Conservation (phyloP, 1,140 invertebrate genomes). For the Ctenoplectra terminalis region DNA sequence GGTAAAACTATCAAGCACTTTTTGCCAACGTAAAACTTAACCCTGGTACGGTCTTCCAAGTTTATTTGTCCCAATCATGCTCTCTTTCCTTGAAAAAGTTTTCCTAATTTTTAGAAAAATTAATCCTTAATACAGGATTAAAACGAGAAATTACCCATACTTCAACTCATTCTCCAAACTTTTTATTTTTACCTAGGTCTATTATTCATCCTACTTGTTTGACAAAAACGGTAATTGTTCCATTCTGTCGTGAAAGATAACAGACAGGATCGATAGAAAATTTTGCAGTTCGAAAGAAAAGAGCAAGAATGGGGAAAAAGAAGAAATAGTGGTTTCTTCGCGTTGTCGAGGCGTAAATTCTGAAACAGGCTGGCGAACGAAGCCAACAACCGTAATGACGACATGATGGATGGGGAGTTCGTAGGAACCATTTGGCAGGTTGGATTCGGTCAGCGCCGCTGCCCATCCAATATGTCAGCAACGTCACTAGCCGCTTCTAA, state of each 20-base stretch:
- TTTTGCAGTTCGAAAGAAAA: not conserved
- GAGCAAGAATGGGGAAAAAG: not conserved
- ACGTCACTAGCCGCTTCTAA: conserved; percentile 48
- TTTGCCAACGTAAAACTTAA: too few relatives aligned
- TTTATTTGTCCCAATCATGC: too few relatives aligned
- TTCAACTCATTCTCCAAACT: too few relatives aligned
- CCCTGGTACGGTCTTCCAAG: too few relatives aligned
- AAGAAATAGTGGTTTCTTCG: conserved; percentile 52
- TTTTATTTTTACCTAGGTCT: too few relatives aligned
- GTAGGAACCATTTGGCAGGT: conserved; percentile 62
- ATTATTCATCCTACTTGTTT: too few relatives aligned
- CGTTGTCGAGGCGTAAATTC: conserved; percentile 65
- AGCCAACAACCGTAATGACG: conserved; percentile 71
- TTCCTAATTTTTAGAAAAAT: too few relatives aligned
- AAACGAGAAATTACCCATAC: too few relatives aligned
- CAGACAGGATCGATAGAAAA: not conserved
- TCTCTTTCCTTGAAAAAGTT: too few relatives aligned
- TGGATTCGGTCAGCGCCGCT: conserved; percentile 39
- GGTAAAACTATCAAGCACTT: too few relatives aligned
- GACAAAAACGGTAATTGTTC: not conserved
- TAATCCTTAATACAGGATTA: too few relatives aligned
- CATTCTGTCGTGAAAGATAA: not conserved
- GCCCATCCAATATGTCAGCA: conserved; percentile 71
- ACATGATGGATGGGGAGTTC: conserved; percentile 74
- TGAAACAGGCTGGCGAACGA: conserved; percentile 65